Percentiles rank a stretch among this genome's conserved stretches.
These are phyloP conservation scores for Marcusenius ussheri DNA, from an alignment of 2,113 vertebrate genomes.

Conservation along the genomic window DNA sequence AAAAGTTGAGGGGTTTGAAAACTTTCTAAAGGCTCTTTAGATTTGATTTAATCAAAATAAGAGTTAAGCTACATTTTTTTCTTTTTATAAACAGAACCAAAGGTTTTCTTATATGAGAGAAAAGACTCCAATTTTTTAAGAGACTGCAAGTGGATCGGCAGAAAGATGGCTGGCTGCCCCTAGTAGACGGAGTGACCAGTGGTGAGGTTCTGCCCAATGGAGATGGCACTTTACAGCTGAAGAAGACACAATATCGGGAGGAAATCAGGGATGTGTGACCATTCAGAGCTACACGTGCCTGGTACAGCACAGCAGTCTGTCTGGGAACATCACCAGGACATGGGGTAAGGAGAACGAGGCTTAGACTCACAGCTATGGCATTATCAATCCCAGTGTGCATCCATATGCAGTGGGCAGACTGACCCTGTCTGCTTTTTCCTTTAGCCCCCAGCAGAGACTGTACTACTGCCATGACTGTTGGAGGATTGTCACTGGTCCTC, in stretches of 20 bases:
- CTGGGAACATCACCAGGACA: neutral
- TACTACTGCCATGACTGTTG: neutral
- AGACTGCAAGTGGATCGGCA: neutral
- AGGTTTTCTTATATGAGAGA: neutral
- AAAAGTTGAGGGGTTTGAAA: neutral
- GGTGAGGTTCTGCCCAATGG: neutral
- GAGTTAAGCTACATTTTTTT: neutral
- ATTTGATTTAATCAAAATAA: neutral
- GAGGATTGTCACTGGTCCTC: neutral
- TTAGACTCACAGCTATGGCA: neutral
- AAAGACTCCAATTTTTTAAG: neutral
- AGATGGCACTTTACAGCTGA: too few relatives aligned
- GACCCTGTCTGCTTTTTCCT: neutral
- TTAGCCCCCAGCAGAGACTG: neutral
- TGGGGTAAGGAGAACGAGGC: neutral
- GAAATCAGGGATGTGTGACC: neutral
- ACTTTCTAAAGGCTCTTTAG: neutral
- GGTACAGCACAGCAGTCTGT: conserved; percentile 8
- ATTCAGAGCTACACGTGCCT: neutral
- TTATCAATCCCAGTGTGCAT: neutral
- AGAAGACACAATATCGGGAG: too few relatives aligned
- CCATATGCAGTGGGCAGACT: neutral
- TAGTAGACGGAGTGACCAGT: neutral
- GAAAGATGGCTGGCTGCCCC: neutral
- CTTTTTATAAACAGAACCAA: neutral